These are phyloP conservation scores for Onychomys arenicola DNA, from an alignment of 2,797 vertebrate genomes.

Conservation along the genomic window DNA sequence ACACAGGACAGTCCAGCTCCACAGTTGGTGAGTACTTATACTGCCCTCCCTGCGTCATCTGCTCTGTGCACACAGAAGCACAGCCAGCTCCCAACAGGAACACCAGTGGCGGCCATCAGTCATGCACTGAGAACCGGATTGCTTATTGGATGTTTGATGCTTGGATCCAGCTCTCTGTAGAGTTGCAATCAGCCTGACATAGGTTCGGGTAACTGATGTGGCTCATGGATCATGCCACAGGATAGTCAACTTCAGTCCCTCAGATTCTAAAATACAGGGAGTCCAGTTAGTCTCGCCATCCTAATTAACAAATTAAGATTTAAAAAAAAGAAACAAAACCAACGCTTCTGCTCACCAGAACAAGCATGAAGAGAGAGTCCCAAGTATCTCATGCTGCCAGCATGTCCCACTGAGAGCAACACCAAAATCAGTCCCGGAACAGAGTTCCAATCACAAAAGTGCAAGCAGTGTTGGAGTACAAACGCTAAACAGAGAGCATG, in stretches of 20 bases:
- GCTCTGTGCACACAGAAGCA: background rate
- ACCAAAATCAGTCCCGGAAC: background rate
- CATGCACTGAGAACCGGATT: background rate
- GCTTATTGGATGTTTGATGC: background rate
- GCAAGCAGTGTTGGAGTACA: background rate
- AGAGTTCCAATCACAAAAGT: background rate
- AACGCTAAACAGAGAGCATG: background rate
- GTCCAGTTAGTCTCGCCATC: background rate
- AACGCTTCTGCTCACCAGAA: background rate
- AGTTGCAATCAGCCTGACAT: background rate
- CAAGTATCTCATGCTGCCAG: background rate
- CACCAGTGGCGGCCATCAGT: too few relatives aligned
- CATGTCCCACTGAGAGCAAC: background rate
- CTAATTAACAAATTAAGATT: background rate
- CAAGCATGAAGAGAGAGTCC: background rate
- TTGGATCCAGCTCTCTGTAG: background rate
- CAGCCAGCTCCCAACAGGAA: background rate
- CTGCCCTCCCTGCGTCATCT: background rate
- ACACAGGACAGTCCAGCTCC: background rate
- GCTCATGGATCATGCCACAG: background rate
- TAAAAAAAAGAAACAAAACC: too few relatives aligned
- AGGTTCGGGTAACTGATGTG: background rate
- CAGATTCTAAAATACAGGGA: background rate
- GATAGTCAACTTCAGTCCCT: background rate
- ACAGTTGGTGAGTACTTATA: background rate